Conservation (phyloP, 2,797 vertebrate species). For the Periophthalmus magnuspinnatus region DNA sequence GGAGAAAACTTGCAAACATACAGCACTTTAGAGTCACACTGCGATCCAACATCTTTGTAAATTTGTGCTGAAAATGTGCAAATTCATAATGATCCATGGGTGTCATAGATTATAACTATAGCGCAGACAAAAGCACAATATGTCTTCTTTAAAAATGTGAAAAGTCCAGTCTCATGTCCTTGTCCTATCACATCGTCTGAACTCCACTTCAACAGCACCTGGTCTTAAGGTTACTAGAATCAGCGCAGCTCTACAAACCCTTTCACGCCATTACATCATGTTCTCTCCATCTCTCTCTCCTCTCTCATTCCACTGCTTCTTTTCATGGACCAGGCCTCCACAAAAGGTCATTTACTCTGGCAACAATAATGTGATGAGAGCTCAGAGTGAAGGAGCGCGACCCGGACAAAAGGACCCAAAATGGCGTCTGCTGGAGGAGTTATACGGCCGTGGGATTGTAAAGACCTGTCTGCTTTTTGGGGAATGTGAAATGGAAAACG, state of each 20-base stretch:
- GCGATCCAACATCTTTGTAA: no score
- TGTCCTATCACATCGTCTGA: neutral
- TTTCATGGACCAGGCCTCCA: slow-evolving; percentile 29
- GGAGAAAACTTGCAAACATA: no score
- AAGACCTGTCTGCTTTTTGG: neutral
- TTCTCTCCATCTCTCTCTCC: slow-evolving; percentile 14
- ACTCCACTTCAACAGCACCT: neutral
- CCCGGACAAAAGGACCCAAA: neutral
- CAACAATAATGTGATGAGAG: slow-evolving; percentile 13
- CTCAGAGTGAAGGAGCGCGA: slow-evolving; percentile 10
- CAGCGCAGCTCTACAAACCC: slow-evolving; percentile 12
- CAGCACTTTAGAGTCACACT: no score
- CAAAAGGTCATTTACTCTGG: slow-evolving; percentile 39
- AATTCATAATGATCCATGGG: no score
- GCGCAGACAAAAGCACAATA: no score
- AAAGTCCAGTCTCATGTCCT: neutral
- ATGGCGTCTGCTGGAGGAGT: neutral
- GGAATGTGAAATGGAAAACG: neutral
- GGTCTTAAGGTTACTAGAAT: neutral
- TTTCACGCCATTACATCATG: slow-evolving; percentile 51
- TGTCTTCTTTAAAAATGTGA: neutral
- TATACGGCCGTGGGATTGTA: neutral
- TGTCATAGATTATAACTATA: no score
- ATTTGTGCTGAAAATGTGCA: no score
- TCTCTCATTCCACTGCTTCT: neutral